These are phyloP conservation scores for Lutraria lutraria DNA, from an alignment of 2,888 invertebrate species.

Conservation along the genomic window DNA sequence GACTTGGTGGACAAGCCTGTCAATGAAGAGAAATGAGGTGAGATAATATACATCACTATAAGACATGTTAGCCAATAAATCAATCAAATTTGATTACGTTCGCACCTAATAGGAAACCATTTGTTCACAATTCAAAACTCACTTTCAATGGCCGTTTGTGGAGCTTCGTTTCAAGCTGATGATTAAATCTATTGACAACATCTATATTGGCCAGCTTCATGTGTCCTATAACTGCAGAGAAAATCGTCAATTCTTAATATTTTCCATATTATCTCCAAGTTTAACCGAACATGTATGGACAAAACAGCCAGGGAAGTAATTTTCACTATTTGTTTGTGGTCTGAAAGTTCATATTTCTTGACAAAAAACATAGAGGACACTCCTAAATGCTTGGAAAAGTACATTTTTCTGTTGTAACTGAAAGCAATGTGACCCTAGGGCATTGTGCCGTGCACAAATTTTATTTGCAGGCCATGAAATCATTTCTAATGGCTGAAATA, in stretches of 20 bases:
- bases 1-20: conserved; percentile 17
- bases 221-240: neutral
- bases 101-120: conserved; percentile 41
- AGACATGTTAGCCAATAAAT: conserved; percentile 35
- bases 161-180: neutral
- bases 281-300: neutral
- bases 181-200: conserved; percentile 21
- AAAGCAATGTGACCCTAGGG: neutral
- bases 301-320: neutral
- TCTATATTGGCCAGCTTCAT: neutral
- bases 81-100: conserved; percentile 26
- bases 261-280: neutral
- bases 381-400: neutral
- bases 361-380: neutral
- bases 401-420: neutral
- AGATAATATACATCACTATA: conserved; percentile 36
- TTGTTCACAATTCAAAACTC: conserved; percentile 44
- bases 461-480: neutral
- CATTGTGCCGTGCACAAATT: neutral
- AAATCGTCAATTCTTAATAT: neutral
- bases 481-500: neutral
- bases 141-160: conserved; percentile 31
- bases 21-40: neutral
- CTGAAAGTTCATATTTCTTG: neutral
- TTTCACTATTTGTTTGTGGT: neutral